phyloP scores from a whole-genome alignment of 1,140 invertebrate species.

The Cryptotermes secundus region DNA sequence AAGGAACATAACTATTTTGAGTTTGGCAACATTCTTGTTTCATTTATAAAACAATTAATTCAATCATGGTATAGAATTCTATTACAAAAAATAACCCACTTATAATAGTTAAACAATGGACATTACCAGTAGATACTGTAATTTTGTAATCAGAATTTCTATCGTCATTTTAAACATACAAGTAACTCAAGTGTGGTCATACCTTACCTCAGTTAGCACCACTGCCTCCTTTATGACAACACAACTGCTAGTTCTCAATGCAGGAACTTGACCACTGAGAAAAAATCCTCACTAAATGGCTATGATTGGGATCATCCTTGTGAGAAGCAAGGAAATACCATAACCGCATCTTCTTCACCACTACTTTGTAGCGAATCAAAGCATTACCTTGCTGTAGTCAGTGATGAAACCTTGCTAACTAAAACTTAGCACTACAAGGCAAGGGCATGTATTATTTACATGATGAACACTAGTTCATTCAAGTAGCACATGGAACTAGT shows the following conservation, averaged over 20 bases:
- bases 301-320: background rate
- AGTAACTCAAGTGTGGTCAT: background rate
- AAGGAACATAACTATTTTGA: too few species aligned
- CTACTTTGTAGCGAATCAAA: slow-evolving; percentile 31
- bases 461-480: slow-evolving; percentile 12
- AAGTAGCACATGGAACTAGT: background rate
- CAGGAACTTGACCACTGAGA: slow-evolving; percentile 6
- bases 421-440: slow-evolving; percentile 18
- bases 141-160: background rate
- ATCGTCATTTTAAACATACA: background rate
- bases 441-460: slow-evolving; percentile 22
- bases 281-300: background rate
- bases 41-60: too few species aligned
- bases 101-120: too few species aligned
- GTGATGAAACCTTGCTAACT: background rate
- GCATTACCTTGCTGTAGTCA: slow-evolving; percentile 30
- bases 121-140: too few species aligned
- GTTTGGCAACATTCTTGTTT: too few species aligned
- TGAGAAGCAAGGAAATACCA: background rate
- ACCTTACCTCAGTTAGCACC: background rate
- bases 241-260: background rate
- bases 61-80: too few species aligned
- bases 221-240: background rate
- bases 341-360: slow-evolving; percentile 7
- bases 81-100: too few species aligned